These are phyloP conservation scores for Coryphaenoides rupestris DNA, from an alignment of 2,113 vertebrate genomes.

Conservation along the genomic window DNA sequence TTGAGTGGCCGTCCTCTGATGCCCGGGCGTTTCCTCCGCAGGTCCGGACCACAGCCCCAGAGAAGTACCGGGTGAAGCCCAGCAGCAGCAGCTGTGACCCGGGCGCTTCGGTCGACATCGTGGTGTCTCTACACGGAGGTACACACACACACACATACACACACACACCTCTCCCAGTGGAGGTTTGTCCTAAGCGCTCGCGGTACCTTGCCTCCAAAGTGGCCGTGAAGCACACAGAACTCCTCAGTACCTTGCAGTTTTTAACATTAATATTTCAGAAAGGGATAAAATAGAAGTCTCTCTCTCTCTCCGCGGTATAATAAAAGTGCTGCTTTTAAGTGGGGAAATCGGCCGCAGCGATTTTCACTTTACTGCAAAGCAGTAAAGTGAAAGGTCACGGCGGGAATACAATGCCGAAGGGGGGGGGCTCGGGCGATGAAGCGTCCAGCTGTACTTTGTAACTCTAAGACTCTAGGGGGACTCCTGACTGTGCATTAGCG, in stretches of 20 bases:
- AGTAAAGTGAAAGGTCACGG: too few species aligned
- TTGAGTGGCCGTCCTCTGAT: too few species aligned
- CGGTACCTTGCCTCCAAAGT: constrained; percentile 46
- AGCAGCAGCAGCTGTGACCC: constrained; percentile 94
- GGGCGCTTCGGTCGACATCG: constrained; percentile 84
- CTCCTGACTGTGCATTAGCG: too few species aligned
- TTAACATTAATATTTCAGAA: constrained; percentile 59
- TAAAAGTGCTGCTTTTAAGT: constrained; percentile 1
- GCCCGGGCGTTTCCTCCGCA: constrained; percentile 38
- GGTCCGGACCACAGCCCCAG: constrained; percentile 96
- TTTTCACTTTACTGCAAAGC: too few species aligned
- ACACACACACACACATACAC: constrained; percentile 40
- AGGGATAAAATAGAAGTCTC: constrained; percentile 52
- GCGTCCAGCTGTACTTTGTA: too few species aligned
- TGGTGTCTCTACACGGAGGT: constrained; percentile 95
- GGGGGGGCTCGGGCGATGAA: too few species aligned
- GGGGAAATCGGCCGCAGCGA: not conserved
- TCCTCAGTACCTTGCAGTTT: constrained; percentile 13
- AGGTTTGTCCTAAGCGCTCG: too few species aligned
- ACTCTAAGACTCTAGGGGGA: too few species aligned
- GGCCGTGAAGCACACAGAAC: constrained; percentile 35
- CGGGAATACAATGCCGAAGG: too few species aligned
- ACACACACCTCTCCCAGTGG: not conserved
- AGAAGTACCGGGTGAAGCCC: constrained; percentile 96
- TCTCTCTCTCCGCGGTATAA: constrained; percentile 20